Evolutionary conservation across 1,140 invertebrate species (phyloP), one percentile per base, ranked within the genome.

Genomic region (Piezodorus guildinii): DNA sequence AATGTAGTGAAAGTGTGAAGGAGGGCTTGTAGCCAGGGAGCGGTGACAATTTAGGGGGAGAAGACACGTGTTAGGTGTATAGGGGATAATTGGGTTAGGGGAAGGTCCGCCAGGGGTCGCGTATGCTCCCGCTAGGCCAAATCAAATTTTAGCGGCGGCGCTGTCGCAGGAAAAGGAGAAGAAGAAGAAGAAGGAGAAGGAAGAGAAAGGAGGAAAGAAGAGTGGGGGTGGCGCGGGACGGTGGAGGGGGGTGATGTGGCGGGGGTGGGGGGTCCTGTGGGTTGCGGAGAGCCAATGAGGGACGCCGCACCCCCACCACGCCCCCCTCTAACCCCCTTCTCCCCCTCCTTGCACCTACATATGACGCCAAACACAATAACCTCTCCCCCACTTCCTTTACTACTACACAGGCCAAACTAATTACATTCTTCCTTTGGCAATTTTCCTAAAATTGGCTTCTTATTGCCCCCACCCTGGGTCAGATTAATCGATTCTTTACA

Each of bases 241-340:
- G n/a, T n/a, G n/a, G n/a, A n/a, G n/a, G n/a, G n/a, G n/a, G n/a
- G n/a, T n/a, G n/a, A n/a, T n/a, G n/a, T n/a, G 54, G n/a, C 2
- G 25, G 63, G 54, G 34, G 65, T 49, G 46, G 52, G 52, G 52
- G 52, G 6, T 1, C 10, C 19, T 56, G 62, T 66, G 61, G 64
- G 68, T 68, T 70, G 69, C 65, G 69, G 69, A 65, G 68, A 65
- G 68, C 69, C 69, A 70, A 70, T 70, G 69, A 64, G 69, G 69
- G 63, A 67, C 64, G 65, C 68, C 69, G 64, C 66, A 68, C 60
- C 62, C 60, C 62, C 61, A 52, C 60, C 64, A 52, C 25, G 15
- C 46, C 62, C 44, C 49, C 62, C 45, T 23, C 43, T 44, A 43
- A 12, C 63, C 56, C 49, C 9, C 45, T 23, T 25, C 52, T 43